Evolutionary conservation across 2,113 vertebrate species (phyloP), one percentile per base, ranked within the genome.

Genomic region (Perccottus glenii): DNA sequence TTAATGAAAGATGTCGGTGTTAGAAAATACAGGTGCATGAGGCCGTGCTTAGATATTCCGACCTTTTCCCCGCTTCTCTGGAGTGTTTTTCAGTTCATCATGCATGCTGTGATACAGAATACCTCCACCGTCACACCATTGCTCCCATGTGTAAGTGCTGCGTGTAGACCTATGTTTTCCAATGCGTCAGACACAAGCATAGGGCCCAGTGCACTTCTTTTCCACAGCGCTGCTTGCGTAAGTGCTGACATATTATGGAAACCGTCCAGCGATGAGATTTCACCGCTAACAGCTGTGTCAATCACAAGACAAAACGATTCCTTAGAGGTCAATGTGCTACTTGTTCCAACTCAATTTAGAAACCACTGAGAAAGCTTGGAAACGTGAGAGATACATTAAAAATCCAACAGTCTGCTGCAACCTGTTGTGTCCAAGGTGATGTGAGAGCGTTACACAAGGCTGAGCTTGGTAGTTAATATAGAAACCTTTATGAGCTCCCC

Each of bases 21-120:
- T 36, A 64, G 19, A 27, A 27, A 27, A 27, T 33, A 14, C 49
- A 56, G 27, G 53, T 33, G 59, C 57, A 70, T 5, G 10, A 61
- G 60, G 12, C 33, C 67, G 16, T 43, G 48, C 59, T 68, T 75
- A 56, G 71, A 59, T 70, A 48, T 7, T 47, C 70, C 15, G 74
- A 43, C 11, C 16, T 73, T 58, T 74, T 70, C 64, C 45, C 59
- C 73, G 46, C 53, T 79, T 47, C 19, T 35, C 60, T 52, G 47
- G 11, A 56, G 69, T 63, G 78, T 79, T 75, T 78, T 81, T 72
- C 60, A 51, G 68, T 40, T 64, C 73, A 27, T 75, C 68, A 14
- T 63, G 7, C 33, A 14, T 12, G 35, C 52, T 33, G 33, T 81
- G 67, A 60, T 12, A 27, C 51, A 55, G 58, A 75, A 68, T 44